A percentile compares a stretch with the other conserved stretches of the same genome.
phyloP scores from a whole-genome alignment of 2,113 vertebrate genomes.

The Eretmochelys imbricata region DNA sequence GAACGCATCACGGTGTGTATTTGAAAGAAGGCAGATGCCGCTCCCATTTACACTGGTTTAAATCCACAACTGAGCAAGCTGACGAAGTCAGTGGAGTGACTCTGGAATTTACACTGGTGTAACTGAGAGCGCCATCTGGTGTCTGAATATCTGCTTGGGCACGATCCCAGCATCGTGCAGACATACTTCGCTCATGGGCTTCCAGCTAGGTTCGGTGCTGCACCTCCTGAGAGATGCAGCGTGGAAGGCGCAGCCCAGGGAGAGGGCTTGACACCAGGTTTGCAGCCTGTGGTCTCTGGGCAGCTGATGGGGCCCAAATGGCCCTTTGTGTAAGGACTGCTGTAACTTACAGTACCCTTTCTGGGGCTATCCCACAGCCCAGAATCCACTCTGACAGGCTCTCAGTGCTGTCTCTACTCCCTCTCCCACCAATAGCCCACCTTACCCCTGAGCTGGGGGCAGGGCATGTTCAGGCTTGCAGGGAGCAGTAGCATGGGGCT shows the following conservation, averaged over 20 bases:
- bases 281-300: not conserved
- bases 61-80: not conserved
- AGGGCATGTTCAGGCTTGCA: no score
- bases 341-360: not conserved
- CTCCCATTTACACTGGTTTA: no score
- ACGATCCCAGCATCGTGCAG: not conserved
- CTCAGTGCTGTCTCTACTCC: not conserved
- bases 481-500: no score
- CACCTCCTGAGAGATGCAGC: not conserved
- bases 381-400: not conserved
- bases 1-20: no score
- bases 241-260: not conserved
- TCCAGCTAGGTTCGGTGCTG: not conserved
- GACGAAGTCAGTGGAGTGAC: not conserved
- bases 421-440: not conserved
- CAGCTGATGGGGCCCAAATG: not conserved
- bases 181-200: not conserved
- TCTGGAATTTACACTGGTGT: not conserved
- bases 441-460: not conserved
- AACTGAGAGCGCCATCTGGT: not conserved
- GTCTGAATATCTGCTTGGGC: not conserved
- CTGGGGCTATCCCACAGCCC: not conserved
- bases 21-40: no score
- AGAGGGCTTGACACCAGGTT: not conserved
- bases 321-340: not conserved